Base-by-base conservation (phyloP, 92 coral and sea anemone species). In the Anthopleura xanthogrammica region DNA sequence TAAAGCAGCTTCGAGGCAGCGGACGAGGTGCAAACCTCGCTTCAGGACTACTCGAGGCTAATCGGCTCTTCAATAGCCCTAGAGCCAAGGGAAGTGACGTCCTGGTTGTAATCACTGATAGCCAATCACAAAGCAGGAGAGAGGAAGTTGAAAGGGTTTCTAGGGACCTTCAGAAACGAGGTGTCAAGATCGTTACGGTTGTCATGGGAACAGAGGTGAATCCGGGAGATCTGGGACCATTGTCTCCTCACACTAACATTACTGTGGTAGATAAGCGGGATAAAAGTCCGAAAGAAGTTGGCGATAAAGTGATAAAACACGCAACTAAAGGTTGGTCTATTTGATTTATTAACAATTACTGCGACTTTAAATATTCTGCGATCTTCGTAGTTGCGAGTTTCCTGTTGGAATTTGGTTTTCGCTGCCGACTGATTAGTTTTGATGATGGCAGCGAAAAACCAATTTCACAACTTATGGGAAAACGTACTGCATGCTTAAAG, bases 21-120 rank as follows among this genome's bases (percentile, higher is more conserved):
- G 77, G 78, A 46, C 85, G 83, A 40, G 97, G 97, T 3, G 86
- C 92, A 3, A 83, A 89, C n/a, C 83, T 93, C 5, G 86, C 91
- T 9, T 76, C 78, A 16, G 97, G 92, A 4, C 82, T 93, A 13
- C 86, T 88, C 89, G 93, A 85, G 43, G 91, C 93, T 20, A 85
- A 77, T 43, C 62, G 82, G 43, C 77, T 90, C 83, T 90, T 90
- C 85, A 87, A 82, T 52, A 89, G 91, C 19, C 84, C 87, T 20
- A 85, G 80, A 55, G 84, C 89, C 19, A 60, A 91, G 40, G 87
- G 92, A 19, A 89, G 88, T 68, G 88, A 91, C 64, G 97, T 93
- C 29, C 75, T 95, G 80, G 92, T 95, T 16, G 82, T 95, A 20
- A 88, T 90, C 22, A 92, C 93, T 55, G 98, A 95, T 65, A 94